These are phyloP conservation scores for Caenorhabditis angaria DNA, from an alignment of 2,888 invertebrate genomes.

Conservation along the genomic window DNA sequence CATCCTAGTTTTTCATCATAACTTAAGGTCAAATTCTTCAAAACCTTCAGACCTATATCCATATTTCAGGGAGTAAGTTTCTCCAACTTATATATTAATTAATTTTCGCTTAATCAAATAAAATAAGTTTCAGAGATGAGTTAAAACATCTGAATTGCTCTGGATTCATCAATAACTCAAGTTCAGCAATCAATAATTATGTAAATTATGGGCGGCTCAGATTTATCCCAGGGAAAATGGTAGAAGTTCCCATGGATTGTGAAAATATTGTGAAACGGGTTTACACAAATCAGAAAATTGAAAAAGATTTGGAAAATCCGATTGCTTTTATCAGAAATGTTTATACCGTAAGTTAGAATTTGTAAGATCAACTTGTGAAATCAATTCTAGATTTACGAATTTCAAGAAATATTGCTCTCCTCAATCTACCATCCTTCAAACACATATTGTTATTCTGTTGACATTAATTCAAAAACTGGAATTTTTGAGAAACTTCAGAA, in stretches of 20 bases:
- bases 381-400: neutral
- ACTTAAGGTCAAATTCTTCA: slow-evolving; percentile 15
- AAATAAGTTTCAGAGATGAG: no score
- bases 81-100: no score
- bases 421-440: neutral
- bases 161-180: no score
- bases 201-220: neutral
- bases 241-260: neutral
- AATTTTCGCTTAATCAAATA: no score
- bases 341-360: neutral
- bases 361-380: no score
- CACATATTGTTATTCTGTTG: neutral
- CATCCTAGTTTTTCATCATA: no score
- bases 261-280: neutral
- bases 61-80: no score
- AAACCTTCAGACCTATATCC: slow-evolving; percentile 24
- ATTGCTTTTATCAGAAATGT: neutral
- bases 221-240: neutral
- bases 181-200: neutral
- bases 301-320: neutral
- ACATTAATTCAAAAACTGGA: neutral
- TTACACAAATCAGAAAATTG: neutral
- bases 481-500: neutral
- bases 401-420: neutral
- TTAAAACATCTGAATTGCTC: no score